Base-by-base conservation (phyloP, 2,797 vertebrate species). In the Gobio occitaniae region DNA sequence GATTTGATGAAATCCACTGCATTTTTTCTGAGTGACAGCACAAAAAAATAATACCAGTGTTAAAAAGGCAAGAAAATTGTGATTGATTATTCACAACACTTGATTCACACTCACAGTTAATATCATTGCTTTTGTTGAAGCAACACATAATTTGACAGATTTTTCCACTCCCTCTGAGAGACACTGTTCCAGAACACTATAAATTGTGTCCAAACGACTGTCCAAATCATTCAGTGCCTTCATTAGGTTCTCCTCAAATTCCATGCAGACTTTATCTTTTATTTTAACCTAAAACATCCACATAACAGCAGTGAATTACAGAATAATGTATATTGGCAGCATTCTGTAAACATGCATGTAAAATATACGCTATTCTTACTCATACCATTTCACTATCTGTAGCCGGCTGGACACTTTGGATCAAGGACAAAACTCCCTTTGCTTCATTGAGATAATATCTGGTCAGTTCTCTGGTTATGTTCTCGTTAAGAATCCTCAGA, bases 91-190 rank as follows among this genome's bases (percentile, higher is more conserved):
- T n/a, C 7, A 16, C 7, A 25, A 25, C 7, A 12, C 44, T 17
- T 47, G n/a, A 63, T 17, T 78, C 6, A 16, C 2, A 65, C 77
- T 65, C 11, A 79, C 77, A 0, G 1, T 16, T 66, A 1, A 1
- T 12, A 79, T 47, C 1, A 48, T 0, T 0, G 16, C 10, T 16
- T 4, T 1, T 48, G 61, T 65, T 2, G 21, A 19, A 13, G 0
- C n/a, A 66, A 15, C 41, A 66, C 59, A 79, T 12, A 0, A 47
- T 13, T 32, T 0, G 25, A 65, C 59, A 0, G 77, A 66, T 32
- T 79, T 8, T 8, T 47, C 25, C 59, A 79, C 77, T 65, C 77
- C 77, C 3, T 6, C 3, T 8, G 61, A 66, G n/a, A 79, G 77
- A 65, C 47, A 17, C 25, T 32, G 25, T 25, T 79, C 16, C 41